These are phyloP conservation scores for Eustalomyia histrio DNA, from an alignment of 2,888 invertebrate genomes.

Conservation along the genomic window DNA sequence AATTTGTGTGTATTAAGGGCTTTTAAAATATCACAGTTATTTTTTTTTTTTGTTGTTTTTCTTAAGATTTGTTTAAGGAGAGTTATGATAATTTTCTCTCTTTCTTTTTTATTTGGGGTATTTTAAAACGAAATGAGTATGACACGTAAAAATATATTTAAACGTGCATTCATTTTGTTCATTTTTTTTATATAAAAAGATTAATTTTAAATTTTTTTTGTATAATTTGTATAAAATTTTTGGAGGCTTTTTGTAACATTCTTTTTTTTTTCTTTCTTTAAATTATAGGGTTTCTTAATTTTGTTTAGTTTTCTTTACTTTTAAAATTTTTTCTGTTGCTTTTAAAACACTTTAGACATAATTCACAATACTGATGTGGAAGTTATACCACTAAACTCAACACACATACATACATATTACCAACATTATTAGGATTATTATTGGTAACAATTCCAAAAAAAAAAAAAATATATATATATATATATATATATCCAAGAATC, in stretches of 20 bases:
- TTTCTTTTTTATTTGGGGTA: not conserved
- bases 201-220: conserved; percentile 21
- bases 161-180: conserved; percentile 34
- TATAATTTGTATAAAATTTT: not conserved
- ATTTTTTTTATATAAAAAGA: conserved; percentile 17
- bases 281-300: conserved; percentile 44
- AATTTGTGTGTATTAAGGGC: not conserved
- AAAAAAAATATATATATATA: not conserved
- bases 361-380: conserved; percentile 14
- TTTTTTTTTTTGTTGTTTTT: conserved; percentile 5
- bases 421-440: conserved; percentile 33
- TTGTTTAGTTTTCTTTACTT: conserved; percentile 23
- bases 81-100: conserved; percentile 7
- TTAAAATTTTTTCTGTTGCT: conserved; percentile 22
- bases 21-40: conserved; percentile 7
- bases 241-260: not conserved
- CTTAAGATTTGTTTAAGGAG: conserved; percentile 8
- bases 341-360: conserved; percentile 36
- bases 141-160: conserved; percentile 39
- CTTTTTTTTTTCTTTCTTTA: not conserved
- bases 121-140: conserved; percentile 22
- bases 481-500: conserved; percentile 20
- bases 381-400: conserved; percentile 25
- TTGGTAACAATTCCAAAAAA: conserved; percentile 43
- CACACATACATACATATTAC: conserved; percentile 18